These are phyloP conservation scores for Ceramica pisi DNA, from an alignment of 2,888 invertebrate species.

Conservation along the genomic window DNA sequence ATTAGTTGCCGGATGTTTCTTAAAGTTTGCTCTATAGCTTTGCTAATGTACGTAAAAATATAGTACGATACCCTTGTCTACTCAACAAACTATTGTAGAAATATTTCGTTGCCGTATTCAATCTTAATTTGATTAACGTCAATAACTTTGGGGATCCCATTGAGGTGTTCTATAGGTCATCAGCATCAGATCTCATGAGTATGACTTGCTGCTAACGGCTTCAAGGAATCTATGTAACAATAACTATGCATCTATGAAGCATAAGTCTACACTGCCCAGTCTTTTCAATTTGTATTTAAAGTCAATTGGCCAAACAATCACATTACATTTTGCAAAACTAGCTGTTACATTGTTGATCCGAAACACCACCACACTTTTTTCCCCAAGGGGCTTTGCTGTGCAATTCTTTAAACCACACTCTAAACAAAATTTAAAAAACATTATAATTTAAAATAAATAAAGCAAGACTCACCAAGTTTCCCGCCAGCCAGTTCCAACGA, in stretches of 20 bases:
- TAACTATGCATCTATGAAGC: neutral
- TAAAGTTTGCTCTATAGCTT: neutral
- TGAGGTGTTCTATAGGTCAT: neutral
- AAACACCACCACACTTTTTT: neutral
- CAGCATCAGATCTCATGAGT: neutral
- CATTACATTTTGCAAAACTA: neutral
- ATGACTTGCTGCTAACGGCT: neutral
- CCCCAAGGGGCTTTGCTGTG: neutral
- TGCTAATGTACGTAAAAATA: neutral
- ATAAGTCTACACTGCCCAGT: too few relatives aligned
- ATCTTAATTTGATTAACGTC: neutral
- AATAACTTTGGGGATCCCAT: neutral
- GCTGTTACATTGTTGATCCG: neutral
- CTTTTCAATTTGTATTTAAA: neutral
- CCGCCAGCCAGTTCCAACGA: conserved; percentile 62
- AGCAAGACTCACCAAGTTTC: conserved; percentile 58
- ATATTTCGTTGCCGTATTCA: neutral
- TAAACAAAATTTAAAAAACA: neutral
- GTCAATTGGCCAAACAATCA: neutral
- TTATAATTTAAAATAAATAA: conserved; percentile 17
- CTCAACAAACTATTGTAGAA: neutral
- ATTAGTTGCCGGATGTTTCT: neutral
- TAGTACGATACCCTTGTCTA: neutral
- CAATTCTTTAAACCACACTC: neutral
- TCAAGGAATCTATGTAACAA: neutral